Evolutionary conservation across 2,113 vertebrate species (phyloP), one percentile per base, ranked within the genome.

Genomic region (Eulacestoma nigropectus): DNA sequence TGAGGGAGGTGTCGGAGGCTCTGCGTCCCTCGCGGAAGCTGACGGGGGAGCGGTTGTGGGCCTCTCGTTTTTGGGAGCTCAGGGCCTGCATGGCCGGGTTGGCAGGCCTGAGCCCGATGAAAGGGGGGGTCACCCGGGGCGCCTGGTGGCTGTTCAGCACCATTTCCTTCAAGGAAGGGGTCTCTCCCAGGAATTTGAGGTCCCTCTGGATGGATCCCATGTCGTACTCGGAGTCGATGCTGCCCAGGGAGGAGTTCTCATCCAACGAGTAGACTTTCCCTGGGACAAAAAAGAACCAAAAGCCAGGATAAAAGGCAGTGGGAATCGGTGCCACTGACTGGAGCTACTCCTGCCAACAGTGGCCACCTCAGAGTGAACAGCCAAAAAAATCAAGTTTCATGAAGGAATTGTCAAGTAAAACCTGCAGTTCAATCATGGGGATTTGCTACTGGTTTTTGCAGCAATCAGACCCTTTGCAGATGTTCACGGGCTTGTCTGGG

Each of bases 1-100:
- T 99, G 47, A 99, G 98, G 59, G 99, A 99, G 12, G 99, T 99
- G 87, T 99, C 99, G 0, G 99, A 99, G 4, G 99, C 99, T 3
- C 99, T 95, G 50, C 99, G 99, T 21, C 99, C 99, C 96, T 99
- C 99, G 55, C 99, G 97, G 98, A 99, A 99, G 96, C 99, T 99
- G 96, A 99, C 99, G 2, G 99, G 99, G 0, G 99, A 99, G 74
- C 99, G 98, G 95, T 99, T 99, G 96, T 99, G 99, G 7, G 97
- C 95, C 94, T 99, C 99, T 16, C 99, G 98, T 47, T 99, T 99
- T 37, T 99, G 99, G 29, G 98, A 97, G 26, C 98, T 96, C 69
- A 99, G 98, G 0, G 98, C 98, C 57, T 99, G 98, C 99, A 99
- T 99, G 84, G 99, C 96, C 0, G 99, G 99, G 91, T 99, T 99